Base-by-base conservation (phyloP, 2,888 invertebrate genomes). In the Pharmacophagus antenor region DNA sequence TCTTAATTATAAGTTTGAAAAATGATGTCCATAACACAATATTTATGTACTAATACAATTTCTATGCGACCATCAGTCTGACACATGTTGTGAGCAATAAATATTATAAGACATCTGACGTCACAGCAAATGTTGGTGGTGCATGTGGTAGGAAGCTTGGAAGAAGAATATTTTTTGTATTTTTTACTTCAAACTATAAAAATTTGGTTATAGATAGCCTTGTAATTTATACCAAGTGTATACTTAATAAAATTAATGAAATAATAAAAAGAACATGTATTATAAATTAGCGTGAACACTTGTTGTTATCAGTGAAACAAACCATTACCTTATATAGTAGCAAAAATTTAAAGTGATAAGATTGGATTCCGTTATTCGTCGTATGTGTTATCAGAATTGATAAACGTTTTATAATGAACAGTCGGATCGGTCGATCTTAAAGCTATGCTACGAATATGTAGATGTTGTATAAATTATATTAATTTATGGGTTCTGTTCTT, bases 291-390 rank as follows among this genome's bases (percentile, higher is more conserved):
- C 53, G 23, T 31, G 22, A 58, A 54, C n/a, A 49, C 4, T 27
- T 55, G 56, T 48, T 31, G 50, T 64, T 68, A 68, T 67, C 65
- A 62, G 49, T 47, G 51, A 51, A 63, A 66, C 48, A 58, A 66
- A 62, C 64, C 70, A 68, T 69, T 70, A 53, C 72, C 72, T 67
- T 70, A 70, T 71, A 72, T 68, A 70, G 70, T 68, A 69, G 64
- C 65, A 63, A 63, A 67, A 68, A 68, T 56, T 59, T 54, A 53
- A 56, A 56, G 23, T 56, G 68, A 70, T 70, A 67, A 70, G 66
- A 67, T 66, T 58, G 41, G 41, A 53, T 46, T 31, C 46, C 51
- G 10, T 46, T 50, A 53, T 49, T 22, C 27, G 50, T 27, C 44
- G 22, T 23, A 31, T 31, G 25, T 7, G 17, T 50, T 50, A 59